Evolutionary conservation across 2,113 vertebrate genomes (phyloP).

Genomic region (Bambusicola thoracicus): DNA sequence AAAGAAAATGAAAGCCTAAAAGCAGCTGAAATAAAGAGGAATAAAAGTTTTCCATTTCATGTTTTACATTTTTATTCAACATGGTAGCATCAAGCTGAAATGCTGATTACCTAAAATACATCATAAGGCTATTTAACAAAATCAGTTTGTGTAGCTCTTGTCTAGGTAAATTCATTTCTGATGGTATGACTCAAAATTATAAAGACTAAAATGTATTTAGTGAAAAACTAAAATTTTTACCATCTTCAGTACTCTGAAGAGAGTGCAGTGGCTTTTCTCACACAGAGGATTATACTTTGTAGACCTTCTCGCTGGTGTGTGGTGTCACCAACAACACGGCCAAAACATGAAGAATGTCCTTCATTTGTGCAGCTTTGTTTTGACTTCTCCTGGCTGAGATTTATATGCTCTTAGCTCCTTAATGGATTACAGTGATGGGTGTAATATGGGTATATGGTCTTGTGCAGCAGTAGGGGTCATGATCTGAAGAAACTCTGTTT

Average conservation of each 20-base stretch:
- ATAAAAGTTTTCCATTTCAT: not conserved
- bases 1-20: not conserved
- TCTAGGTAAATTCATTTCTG: not conserved
- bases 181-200: not conserved
- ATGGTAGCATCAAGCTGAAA: not conserved
- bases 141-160: not conserved
- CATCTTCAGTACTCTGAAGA: not conserved
- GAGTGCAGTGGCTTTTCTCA: not conserved
- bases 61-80: not conserved
- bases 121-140: not conserved
- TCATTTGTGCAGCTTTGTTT: not conserved
- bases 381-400: not conserved
- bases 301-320: not conserved
- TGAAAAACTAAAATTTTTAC: not conserved
- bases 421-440: not conserved
- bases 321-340: not conserved
- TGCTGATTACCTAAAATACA: not conserved
- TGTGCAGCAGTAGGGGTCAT: not conserved
- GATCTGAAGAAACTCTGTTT: not conserved
- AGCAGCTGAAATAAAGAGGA: not conserved
- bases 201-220: not conserved
- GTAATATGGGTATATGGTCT: not conserved
- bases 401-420: not conserved
- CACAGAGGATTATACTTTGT: not conserved
- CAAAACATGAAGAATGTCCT: not conserved